Conservation (phyloP, 2,888 invertebrate genomes). For the Antitype chi region DNA sequence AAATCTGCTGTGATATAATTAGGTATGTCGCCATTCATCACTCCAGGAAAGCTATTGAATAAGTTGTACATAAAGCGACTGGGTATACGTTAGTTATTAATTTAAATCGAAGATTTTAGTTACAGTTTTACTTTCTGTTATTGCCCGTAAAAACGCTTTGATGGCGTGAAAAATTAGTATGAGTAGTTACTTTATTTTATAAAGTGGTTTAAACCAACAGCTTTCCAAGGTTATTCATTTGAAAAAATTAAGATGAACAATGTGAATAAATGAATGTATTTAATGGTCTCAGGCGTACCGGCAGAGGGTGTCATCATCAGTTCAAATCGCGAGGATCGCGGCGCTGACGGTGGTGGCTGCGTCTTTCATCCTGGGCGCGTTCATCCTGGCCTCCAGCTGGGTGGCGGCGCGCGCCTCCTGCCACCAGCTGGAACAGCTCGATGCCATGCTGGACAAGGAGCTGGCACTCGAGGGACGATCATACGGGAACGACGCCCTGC, state of each 20-base stretch:
- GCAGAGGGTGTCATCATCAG: slow-evolving; percentile 93
- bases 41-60: neutral
- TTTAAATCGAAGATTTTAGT: neutral
- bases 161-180: neutral
- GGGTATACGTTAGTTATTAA: too few relatives aligned
- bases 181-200: neutral
- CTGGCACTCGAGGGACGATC: slow-evolving; percentile 92
- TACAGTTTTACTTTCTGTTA: slow-evolving; percentile 5
- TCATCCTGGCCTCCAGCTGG: slow-evolving; percentile 96
- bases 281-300: slow-evolving; percentile 93
- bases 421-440: slow-evolving; percentile 93
- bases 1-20: neutral
- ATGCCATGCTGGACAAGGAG: slow-evolving; percentile 92
- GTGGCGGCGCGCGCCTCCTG: slow-evolving; percentile 95
- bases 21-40: neutral
- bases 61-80: neutral
- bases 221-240: neutral
- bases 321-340: slow-evolving; percentile 96
- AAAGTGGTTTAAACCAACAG: neutral
- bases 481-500: slow-evolving; percentile 91
- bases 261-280: slow-evolving; percentile 7
- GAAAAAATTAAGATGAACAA: neutral
- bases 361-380: slow-evolving; percentile 95
- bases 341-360: slow-evolving; percentile 95
- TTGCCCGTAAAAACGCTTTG: neutral